These are phyloP conservation scores for Turritopsis dohrnii DNA, from an alignment of 30 jellyfish, hydroid and myxozoan genomes.

Conservation along the genomic window DNA sequence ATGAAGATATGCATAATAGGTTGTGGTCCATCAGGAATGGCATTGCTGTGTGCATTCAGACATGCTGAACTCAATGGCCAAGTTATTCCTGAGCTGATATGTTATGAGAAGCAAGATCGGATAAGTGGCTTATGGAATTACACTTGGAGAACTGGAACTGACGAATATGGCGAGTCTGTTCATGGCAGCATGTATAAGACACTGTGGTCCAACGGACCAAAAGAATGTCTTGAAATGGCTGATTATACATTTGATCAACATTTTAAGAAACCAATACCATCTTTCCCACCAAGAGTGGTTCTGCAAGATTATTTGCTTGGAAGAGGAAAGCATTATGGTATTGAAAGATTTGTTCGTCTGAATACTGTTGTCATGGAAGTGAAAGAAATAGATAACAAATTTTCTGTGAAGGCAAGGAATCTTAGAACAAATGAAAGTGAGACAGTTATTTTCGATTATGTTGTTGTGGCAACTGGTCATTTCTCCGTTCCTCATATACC, in stretches of 20 bases:
- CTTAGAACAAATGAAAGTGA: constrained; percentile 21
- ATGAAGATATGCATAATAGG: constrained; percentile 33
- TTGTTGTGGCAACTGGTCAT: constrained; percentile 66
- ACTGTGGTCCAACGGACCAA: constrained; percentile 78
- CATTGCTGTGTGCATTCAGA: constrained; percentile 35
- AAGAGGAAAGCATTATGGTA: constrained; percentile 24
- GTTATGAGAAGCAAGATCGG: constrained; percentile 57
- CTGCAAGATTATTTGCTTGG: constrained; percentile 54
- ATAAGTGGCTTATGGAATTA: constrained; percentile 75
- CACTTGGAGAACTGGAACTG: constrained; percentile 68
- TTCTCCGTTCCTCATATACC: constrained; percentile 66
- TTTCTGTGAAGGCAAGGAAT: constrained; percentile 35
- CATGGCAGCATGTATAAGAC: constrained; percentile 65
- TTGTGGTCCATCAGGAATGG: constrained; percentile 76
- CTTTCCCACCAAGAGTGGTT: constrained; percentile 61
- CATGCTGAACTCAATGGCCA: constrained; percentile 25
- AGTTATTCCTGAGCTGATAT: constrained; percentile 46
- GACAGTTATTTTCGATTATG: constrained; percentile 49
- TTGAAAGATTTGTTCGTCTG: constrained; percentile 18
- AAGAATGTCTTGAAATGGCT: constrained; percentile 59
- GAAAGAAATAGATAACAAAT: constrained; percentile 30
- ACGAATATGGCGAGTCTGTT: constrained; percentile 61
- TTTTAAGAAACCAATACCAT: constrained; percentile 57
- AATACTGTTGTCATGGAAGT: constrained; percentile 51
- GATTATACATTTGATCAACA: constrained; percentile 73